Percentiles rank a stretch among this genome's conserved stretches.
Evolutionary conservation across 1,140 invertebrate genomes (phyloP).

Genomic region (Pectinophora gossypiella): DNA sequence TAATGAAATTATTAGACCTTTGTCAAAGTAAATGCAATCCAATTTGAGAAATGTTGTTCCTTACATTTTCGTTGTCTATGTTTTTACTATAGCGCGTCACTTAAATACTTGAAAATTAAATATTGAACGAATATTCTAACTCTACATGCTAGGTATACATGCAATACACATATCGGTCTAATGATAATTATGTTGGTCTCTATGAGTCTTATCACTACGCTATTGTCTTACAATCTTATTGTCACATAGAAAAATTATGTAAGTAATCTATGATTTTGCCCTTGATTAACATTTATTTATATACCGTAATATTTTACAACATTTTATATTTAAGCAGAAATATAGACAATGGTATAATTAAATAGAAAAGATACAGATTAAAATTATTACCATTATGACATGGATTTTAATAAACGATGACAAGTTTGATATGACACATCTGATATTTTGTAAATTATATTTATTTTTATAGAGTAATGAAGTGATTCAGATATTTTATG

Average conservation of each 20-base stretch:
- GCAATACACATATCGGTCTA: slow-evolving; percentile 3
- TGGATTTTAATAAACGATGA: not conserved
- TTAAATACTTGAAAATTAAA: too few species aligned
- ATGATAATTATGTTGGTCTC: slow-evolving; percentile 31
- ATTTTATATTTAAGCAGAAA: slow-evolving; percentile 1
- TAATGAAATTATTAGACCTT: too few species aligned
- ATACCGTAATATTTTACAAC: not conserved
- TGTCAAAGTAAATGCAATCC: too few species aligned
- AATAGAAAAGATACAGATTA: too few species aligned
- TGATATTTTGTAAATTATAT: not conserved
- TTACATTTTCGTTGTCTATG: too few species aligned
- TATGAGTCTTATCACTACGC: slow-evolving; percentile 25
- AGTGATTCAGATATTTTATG: too few species aligned
- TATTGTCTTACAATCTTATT: slow-evolving; percentile 49
- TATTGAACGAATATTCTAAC: not conserved
- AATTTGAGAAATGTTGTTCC: too few species aligned
- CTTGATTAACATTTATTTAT: not conserved
- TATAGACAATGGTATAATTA: slow-evolving; percentile 1
- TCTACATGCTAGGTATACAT: not conserved
- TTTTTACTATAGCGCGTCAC: too few species aligned
- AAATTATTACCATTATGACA: too few species aligned
- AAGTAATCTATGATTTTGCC: not conserved
- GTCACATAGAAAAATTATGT: slow-evolving; percentile 34
- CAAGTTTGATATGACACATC: not conserved
- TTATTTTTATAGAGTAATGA: too few species aligned